Evolutionary conservation across 2,888 invertebrate genomes (phyloP), one percentile per base, ranked within the genome.

Genomic region (Nasonia oneida): DNA sequence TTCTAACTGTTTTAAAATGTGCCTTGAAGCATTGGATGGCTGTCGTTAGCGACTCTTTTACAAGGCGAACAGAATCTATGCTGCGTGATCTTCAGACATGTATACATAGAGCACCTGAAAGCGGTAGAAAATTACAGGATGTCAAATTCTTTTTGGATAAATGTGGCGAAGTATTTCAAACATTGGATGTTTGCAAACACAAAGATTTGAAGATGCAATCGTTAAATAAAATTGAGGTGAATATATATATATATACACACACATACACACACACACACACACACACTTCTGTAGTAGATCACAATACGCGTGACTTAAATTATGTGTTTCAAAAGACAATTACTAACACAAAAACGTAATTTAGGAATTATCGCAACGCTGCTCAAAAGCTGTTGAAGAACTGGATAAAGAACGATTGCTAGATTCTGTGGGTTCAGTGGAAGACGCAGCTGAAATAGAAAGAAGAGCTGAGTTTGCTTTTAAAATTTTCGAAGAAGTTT

Each of bases 11-110:
- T 70, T 88, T 93, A 18, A 91, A 91, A 83, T 93, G 93, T 84
- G 90, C 92, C 18, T 85, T 91, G 39, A 92, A 93, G 85, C 93
- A 94, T 86, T 93, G 93, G 93, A 92, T 93, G 67, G 93, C 93
- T 15, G 92, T 91, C 5, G 90, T 92, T 14, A 91, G 90, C 86
- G 93, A 92, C 37, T 90, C 91, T 6, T 93, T 93, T 61, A 37
- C 73, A 3, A 88, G 90, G 83, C 87, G 82, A 91, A 87, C 1
- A 42, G n/a, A 83, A 75, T 10, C 42, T n/a, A 83, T 83, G 74
- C n/a, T 87, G 33, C 82, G 75, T 0, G 86, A 86, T 77, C 18
- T 93, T 47, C 83, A 88, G 23, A 53, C 89, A 14, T 86, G 87
- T 50, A 88, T 92, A 42, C 88, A 85, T 23, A 84, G 88, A 57